phyloP scores from a whole-genome alignment of 1,140 invertebrate species.

The Zophobas morio region DNA sequence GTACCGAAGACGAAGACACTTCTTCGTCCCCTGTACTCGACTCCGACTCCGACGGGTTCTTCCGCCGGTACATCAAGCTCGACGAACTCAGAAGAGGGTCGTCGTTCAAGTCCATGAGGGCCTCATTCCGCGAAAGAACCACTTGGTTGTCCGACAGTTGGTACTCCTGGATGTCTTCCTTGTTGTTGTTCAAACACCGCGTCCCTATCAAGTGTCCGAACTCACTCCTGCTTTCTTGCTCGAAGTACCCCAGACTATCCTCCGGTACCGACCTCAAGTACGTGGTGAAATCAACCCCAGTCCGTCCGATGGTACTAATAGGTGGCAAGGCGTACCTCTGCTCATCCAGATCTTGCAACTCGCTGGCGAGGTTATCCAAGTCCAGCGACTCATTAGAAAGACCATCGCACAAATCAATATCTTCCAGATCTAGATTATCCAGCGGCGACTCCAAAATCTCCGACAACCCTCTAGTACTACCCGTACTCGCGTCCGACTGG shows the following conservation, averaged over 20 bases:
- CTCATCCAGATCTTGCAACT: slow-evolving; percentile 48
- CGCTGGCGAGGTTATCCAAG: slow-evolving; percentile 55
- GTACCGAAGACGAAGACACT: slow-evolving; percentile 32
- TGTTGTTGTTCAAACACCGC: slow-evolving; percentile 7
- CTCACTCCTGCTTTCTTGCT: slow-evolving; percentile 54
- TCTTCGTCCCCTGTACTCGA: slow-evolving; percentile 48
- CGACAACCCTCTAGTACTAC: slow-evolving; percentile 44
- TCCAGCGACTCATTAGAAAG: slow-evolving; percentile 58
- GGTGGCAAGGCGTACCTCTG: slow-evolving; percentile 51
- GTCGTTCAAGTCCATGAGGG: slow-evolving; percentile 58
- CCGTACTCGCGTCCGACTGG: not conserved
- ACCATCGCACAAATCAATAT: slow-evolving; percentile 59
- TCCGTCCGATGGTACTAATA: slow-evolving; percentile 57
- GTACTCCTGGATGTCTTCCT: slow-evolving; percentile 11
- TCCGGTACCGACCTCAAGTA: slow-evolving; percentile 56
- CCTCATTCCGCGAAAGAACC: slow-evolving; percentile 61
- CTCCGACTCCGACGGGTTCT: slow-evolving; percentile 49
- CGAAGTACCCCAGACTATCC: slow-evolving; percentile 51
- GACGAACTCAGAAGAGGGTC: slow-evolving; percentile 60
- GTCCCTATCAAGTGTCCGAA: slow-evolving; percentile 59
- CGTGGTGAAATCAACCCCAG: slow-evolving; percentile 59
- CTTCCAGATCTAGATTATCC: slow-evolving; percentile 53
- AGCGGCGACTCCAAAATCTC: slow-evolving; percentile 57
- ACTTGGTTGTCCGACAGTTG: slow-evolving; percentile 58
- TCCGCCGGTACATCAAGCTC: slow-evolving; percentile 36